Evolutionary conservation across 2,888 invertebrate genomes (phyloP).

Genomic region (Sylvicola fuscatus): DNA sequence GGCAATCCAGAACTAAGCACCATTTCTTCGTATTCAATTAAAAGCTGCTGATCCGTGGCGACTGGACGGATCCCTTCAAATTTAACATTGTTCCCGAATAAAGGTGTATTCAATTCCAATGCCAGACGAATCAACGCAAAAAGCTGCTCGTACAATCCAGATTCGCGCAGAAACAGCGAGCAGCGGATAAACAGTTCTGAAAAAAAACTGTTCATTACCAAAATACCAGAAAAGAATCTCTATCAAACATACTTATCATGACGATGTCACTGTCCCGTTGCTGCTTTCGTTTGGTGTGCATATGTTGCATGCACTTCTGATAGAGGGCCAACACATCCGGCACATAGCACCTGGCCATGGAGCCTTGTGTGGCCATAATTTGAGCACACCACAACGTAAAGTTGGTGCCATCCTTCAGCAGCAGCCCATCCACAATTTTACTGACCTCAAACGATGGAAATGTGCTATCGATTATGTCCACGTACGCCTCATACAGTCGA

Average conservation of each 20-base stretch:
- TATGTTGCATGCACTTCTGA: slow-evolving; percentile 22
- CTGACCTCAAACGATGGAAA: slow-evolving; percentile 38
- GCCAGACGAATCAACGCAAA: slow-evolving; percentile 49
- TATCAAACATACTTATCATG: slow-evolving; percentile 8
- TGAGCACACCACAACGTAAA: slow-evolving; percentile 20
- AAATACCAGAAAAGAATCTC: too few species aligned
- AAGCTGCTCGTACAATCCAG: slow-evolving; percentile 54
- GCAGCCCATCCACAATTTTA: slow-evolving; percentile 20
- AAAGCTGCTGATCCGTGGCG: slow-evolving; percentile 15
- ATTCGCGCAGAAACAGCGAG: slow-evolving; percentile 39
- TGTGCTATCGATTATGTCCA: slow-evolving; percentile 23
- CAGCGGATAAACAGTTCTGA: slow-evolving; percentile 28
- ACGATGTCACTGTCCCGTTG: slow-evolving; percentile 1
- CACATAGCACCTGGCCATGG: slow-evolving; percentile 39
- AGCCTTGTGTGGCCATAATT: slow-evolving; percentile 24
- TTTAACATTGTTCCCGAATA: slow-evolving; percentile 12
- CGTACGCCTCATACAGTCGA: slow-evolving; percentile 24
- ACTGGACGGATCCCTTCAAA: slow-evolving; percentile 17
- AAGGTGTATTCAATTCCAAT: slow-evolving; percentile 40
- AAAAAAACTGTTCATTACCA: slow-evolving; percentile 14
- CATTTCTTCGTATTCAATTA: slow-evolving; percentile 38
- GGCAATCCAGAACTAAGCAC: slow-evolving; percentile 44
- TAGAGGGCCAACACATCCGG: slow-evolving; percentile 36
- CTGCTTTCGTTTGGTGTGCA: slow-evolving; percentile 11
- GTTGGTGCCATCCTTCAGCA: slow-evolving; percentile 14